Conservation (phyloP, 2,113 vertebrate genomes). For the Haemorhous mexicanus region DNA sequence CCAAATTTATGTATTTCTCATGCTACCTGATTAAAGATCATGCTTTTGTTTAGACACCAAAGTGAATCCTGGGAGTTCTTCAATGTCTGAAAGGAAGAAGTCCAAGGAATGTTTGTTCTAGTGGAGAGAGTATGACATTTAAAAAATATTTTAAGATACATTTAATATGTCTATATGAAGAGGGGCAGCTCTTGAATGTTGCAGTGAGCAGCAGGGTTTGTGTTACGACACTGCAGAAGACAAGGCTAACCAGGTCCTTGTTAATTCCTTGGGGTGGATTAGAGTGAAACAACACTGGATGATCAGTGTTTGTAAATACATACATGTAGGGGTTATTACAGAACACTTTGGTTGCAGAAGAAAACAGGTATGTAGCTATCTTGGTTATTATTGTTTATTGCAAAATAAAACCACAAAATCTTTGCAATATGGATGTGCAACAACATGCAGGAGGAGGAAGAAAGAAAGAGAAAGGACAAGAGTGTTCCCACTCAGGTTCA, state of each 20-base stretch:
- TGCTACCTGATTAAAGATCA: neutral
- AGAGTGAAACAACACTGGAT: neutral
- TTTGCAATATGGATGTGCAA: neutral
- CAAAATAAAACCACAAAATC: neutral
- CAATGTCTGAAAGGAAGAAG: neutral
- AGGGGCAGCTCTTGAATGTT: neutral
- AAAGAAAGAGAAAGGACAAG: neutral
- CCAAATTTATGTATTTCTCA: neutral
- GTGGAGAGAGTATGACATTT: neutral
- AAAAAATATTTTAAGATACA: neutral
- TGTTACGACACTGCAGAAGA: neutral
- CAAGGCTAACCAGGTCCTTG: neutral
- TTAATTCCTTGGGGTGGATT: neutral
- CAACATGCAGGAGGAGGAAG: neutral
- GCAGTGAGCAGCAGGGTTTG: neutral
- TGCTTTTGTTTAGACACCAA: neutral
- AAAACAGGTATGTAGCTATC: neutral
- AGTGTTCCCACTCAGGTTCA: no score
- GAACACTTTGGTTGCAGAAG: neutral
- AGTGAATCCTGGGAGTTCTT: neutral
- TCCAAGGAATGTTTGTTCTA: neutral
- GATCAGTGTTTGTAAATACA: neutral
- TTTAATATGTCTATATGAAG: neutral
- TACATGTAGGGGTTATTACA: neutral
- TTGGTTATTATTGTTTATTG: neutral